phyloP scores from a whole-genome alignment of 2,888 invertebrate species.

The Apamea epomidion region DNA sequence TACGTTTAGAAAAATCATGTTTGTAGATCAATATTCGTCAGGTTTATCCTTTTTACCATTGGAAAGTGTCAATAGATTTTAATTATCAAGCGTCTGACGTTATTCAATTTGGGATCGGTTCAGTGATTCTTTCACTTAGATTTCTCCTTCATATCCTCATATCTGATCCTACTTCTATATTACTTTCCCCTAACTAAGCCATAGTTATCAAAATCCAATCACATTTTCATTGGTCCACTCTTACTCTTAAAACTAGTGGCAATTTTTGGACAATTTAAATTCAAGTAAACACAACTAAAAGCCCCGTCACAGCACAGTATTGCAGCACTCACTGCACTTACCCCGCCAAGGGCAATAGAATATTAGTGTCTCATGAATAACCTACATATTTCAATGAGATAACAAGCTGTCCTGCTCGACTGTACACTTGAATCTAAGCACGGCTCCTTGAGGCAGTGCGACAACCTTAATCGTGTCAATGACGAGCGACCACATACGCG shows the following conservation, averaged over 20 bases:
- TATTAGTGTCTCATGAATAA: conserved; percentile 30
- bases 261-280: neutral
- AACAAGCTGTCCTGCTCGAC: conserved; percentile 27
- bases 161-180: neutral
- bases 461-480: conserved; percentile 87
- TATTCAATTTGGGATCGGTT: no score
- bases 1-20: neutral
- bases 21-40: neutral
- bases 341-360: conserved; percentile 25
- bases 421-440: conserved; percentile 64
- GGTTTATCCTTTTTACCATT: neutral
- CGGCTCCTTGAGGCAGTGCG: conserved; percentile 82
- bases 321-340: neutral
- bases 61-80: neutral
- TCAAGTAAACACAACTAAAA: neutral
- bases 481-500: conserved; percentile 75
- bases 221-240: neutral
- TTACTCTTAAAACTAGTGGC: no score
- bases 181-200: neutral
- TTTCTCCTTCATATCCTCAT: neutral
- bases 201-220: neutral
- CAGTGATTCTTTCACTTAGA: no score
- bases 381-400: conserved; percentile 48
- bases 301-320: neutral
- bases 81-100: neutral